Conservation (phyloP, 2,888 invertebrate genomes). For the Hybos culiciformis region DNA sequence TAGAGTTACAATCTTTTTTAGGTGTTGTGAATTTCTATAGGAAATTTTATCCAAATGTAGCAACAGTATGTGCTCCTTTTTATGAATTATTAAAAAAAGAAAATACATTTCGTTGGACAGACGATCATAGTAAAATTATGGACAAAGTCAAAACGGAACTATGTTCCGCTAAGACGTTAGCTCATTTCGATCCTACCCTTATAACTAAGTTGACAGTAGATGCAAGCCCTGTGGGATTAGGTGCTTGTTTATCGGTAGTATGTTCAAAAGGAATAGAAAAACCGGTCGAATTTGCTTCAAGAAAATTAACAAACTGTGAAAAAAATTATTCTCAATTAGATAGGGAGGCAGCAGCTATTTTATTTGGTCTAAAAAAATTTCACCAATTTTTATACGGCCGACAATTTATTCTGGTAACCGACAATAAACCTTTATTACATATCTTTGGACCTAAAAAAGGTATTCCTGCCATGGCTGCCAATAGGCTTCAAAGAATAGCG, state of each 20-base stretch:
- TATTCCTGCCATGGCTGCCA: constrained; percentile 14
- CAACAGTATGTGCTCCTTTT: not conserved
- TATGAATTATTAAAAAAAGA: constrained; percentile 4
- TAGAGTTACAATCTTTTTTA: constrained; percentile 2
- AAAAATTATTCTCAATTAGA: constrained; percentile 23
- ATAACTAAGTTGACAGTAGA: constrained; percentile 9
- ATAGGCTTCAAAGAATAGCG: constrained; percentile 12
- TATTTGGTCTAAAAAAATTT: constrained; percentile 23
- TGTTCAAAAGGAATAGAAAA: constrained; percentile 19
- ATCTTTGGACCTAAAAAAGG: constrained; percentile 23
- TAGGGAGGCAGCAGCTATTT: constrained; percentile 23
- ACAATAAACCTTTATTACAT: constrained; percentile 17
- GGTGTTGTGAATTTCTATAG: constrained; percentile 1
- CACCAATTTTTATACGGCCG: constrained; percentile 23
- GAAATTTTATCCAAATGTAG: not conserved
- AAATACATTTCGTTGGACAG: constrained; percentile 5
- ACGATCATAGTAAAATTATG: constrained; percentile 3
- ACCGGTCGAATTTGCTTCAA: constrained; percentile 20
- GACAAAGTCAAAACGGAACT: constrained; percentile 2
- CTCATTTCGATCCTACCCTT: constrained; percentile 8
- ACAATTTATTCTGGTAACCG: constrained; percentile 22
- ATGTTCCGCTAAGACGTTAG: constrained; percentile 3
- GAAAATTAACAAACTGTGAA: constrained; percentile 20
- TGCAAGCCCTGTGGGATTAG: constrained; percentile 9
- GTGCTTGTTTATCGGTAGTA: constrained; percentile 3